Base-by-base conservation (phyloP, 2,113 vertebrate species). In the Amphiprion ocellaris region DNA sequence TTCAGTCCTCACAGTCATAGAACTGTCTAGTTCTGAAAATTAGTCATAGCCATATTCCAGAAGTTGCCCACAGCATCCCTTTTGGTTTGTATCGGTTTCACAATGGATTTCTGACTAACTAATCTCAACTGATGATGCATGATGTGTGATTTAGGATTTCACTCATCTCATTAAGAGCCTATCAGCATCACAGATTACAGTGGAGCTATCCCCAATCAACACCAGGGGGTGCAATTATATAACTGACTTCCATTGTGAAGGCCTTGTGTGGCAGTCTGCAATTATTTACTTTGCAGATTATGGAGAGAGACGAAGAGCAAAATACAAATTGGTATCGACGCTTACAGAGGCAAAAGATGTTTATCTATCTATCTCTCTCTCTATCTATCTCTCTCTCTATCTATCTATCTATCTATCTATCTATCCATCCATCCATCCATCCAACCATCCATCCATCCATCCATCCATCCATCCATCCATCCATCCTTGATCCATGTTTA, bases 151-250 rank as follows among this genome's bases (percentile, higher is more conserved):
- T 81, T 63, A 49, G 52, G 69, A 81, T 77, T 84, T 41, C 30
- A 50, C 52, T 77, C 79, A 64, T 79, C 37, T 66, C 62, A 80
- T 79, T 79, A 77, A 7, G 61, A 77, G 46, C 59, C 58, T 73
- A 56, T 79, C 76, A 44, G 80, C 30, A 28, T 64, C 53, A 5
- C 30, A 79, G 85, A 87, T 77, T 70, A 73, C 68, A 37, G 14
- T 11, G 60, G 39, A 64, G 49, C 69, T 58, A 74, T 83, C 62
- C 55, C 61, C 67, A 62, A 54, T 75, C 69, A 86, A 87, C 91
- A 92, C 92, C 84, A 91, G 90, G 78, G 89, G 84, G 87, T 78
- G 86, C 85, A 82, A 85, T 90, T 92, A 82, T 80, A 76, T 85
- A 83, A 89, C 56, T 52, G 53, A 56, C 76, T 86, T 76, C 58